A percentile compares a stretch with the other conserved stretches of the same genome.
Conservation (phyloP, 2,113 vertebrate genomes). For the Semicossyphus pulcher region DNA sequence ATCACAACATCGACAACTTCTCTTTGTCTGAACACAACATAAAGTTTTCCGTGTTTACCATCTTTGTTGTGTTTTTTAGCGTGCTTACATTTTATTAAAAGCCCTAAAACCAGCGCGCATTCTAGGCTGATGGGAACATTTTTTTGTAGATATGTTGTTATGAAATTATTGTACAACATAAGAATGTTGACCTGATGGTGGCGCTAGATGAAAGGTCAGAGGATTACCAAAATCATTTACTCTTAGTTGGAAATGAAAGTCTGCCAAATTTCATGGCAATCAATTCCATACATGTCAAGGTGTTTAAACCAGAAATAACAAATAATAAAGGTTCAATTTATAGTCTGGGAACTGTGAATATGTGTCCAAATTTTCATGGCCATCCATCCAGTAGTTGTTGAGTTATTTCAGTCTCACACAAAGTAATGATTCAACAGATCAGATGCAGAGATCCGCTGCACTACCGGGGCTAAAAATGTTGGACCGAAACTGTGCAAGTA, state of each 20-base stretch:
- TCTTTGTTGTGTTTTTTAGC: no score
- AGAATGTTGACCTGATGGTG: not conserved
- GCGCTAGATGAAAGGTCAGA: not conserved
- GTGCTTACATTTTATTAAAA: no score
- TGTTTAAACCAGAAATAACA: not conserved
- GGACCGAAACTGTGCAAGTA: slow-evolving; percentile 29
- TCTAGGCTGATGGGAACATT: no score
- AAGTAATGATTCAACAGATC: not conserved
- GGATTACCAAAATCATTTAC: not conserved
- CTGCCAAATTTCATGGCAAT: not conserved
- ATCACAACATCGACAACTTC: no score
- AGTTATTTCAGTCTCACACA: not conserved
- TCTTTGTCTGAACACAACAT: no score
- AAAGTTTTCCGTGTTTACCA: no score
- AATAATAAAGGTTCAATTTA: not conserved
- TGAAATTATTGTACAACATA: not conserved
- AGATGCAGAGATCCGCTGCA: not conserved
- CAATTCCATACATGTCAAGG: not conserved
- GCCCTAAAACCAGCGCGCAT: no score
- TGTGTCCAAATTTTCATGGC: not conserved
- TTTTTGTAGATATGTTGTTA: not conserved
- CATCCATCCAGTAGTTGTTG: not conserved
- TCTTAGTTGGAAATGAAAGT: no score
- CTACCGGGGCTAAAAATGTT: not conserved
- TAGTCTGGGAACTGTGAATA: not conserved